Percentiles rank a stretch among this genome's conserved stretches.
These are phyloP conservation scores for Drosophila prolongata DNA, from an alignment of 2,888 invertebrate species.

Conservation along the genomic window DNA sequence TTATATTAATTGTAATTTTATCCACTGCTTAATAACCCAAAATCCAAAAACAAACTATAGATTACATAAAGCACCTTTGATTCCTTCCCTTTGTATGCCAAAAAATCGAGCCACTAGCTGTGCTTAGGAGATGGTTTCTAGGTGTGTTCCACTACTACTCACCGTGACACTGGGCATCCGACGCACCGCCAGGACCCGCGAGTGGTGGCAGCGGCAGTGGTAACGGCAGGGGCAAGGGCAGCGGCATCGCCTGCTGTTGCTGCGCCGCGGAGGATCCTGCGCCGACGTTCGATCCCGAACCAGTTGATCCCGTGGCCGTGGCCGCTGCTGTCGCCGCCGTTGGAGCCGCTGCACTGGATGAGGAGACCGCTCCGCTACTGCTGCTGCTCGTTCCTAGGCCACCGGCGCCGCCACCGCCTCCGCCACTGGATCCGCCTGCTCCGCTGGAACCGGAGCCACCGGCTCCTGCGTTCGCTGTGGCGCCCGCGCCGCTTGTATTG, in stretches of 20 bases:
- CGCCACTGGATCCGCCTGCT: slow-evolving; percentile 37
- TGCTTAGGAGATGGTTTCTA: neutral
- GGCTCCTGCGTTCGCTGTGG: slow-evolving; percentile 84
- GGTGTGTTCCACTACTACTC: slow-evolving; percentile 53
- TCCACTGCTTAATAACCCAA: no score
- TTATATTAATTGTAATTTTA: no score
- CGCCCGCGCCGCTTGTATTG: slow-evolving; percentile 86
- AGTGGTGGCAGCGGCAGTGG: slow-evolving; percentile 51
- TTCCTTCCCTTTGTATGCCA: neutral
- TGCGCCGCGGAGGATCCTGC: slow-evolving; percentile 44
- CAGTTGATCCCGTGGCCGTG: slow-evolving; percentile 86
- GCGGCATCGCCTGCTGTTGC: slow-evolving; percentile 44
- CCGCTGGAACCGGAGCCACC: slow-evolving; percentile 75
- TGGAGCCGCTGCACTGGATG: slow-evolving; percentile 48
- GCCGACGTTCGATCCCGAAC: slow-evolving; percentile 18
- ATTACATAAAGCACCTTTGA: no score
- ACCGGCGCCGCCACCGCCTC: slow-evolving; percentile 35
- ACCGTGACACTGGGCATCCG: slow-evolving; percentile 82
- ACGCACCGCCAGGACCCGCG: slow-evolving; percentile 50
- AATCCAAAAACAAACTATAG: no score
- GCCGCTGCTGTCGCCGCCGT: slow-evolving; percentile 69
- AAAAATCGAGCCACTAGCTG: neutral
- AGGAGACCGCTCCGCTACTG: slow-evolving; percentile 45
- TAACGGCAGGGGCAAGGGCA: slow-evolving; percentile 50
- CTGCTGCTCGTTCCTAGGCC: slow-evolving; percentile 86